Percentiles rank a stretch among this genome's conserved stretches.
phyloP scores from a whole-genome alignment of 2,888 invertebrate genomes.

The Pedicia rivosa region DNA sequence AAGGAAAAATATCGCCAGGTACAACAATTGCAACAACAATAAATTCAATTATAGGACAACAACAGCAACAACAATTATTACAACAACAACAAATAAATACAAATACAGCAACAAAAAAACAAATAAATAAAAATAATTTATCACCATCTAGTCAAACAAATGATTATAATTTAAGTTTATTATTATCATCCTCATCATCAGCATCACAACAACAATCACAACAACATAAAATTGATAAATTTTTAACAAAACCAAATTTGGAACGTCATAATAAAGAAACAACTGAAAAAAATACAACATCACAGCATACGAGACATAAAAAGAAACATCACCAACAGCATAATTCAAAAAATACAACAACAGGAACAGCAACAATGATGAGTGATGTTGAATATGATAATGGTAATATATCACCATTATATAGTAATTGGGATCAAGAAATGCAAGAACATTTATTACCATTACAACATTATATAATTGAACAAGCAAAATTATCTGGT shows the following conservation, averaged over 20 bases:
- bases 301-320: slow-evolving; percentile 8
- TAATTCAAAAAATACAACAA: slow-evolving; percentile 7
- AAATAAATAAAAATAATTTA: slow-evolving; percentile 1
- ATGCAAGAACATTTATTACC: slow-evolving; percentile 63
- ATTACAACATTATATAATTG: slow-evolving; percentile 73
- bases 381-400: slow-evolving; percentile 40
- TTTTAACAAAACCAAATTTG: slow-evolving; percentile 31
- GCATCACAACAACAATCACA: no score
- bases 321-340: neutral
- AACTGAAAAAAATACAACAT: slow-evolving; percentile 12
- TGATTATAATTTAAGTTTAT: neutral
- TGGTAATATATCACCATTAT: slow-evolving; percentile 44
- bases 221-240: slow-evolving; percentile 12
- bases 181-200: no score
- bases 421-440: slow-evolving; percentile 54
- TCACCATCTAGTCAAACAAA: slow-evolving; percentile 10
- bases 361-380: slow-evolving; percentile 16
- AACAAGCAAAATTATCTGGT: slow-evolving; percentile 56
- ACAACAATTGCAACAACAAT: slow-evolving; percentile 4
- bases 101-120: neutral
- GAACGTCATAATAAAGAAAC: slow-evolving; percentile 20
- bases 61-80: neutral
- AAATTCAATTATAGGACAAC: slow-evolving; percentile 1
- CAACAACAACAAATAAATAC: neutral
- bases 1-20: slow-evolving; percentile 10